Evolutionary conservation across 2,888 invertebrate species (phyloP), one percentile per base, ranked within the genome.

Genomic region (Aphodius sticticus): DNA sequence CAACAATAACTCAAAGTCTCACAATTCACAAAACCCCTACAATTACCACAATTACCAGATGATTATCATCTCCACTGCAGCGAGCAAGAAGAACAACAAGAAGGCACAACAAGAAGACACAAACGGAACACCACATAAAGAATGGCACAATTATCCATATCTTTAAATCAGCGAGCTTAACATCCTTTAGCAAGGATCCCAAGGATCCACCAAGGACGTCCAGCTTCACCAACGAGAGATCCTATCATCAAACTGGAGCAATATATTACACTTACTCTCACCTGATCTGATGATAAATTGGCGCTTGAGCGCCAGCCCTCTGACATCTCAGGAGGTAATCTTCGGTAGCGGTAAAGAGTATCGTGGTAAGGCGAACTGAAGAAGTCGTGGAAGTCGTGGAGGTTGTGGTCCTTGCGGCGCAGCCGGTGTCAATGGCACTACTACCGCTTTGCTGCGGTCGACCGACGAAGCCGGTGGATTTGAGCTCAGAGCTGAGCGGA

Each of bases 381-480:
- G 69, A 26, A 7, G 69, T 53, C 76, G 76, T 69, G 35, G 76
- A 76, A 26, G 70, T 5, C 69, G n/a, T 69, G 35, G 15, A 37
- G 38, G 14, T 70, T 16, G 77, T 71, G 26, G 70, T 38, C 35
- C 15, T 69, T 16, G 35, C 36, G 37, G 6, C n/a, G 14, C 38
- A 82, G 84, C 84, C 86, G 86, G 85, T 87, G 88, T 88, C 88
- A 88, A 87, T 87, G 88, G 88, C 88, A 87, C 87, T 86, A 86
- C 86, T 85, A 26, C 26, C 26, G 84, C 6, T 53, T 53, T 81
- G 80, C 81, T 79, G 78, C 82, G 83, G 83, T 84, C 85, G 81
- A 38, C 26, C 26, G 26, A 53, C 1, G 12, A 3, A 53, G 53
- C 53, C 53, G 53, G 53, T 53, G 53, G 53, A 7, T 53, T 53